Base-by-base conservation (phyloP, 2,888 invertebrate species). In the Xanthostigma xanthostigma region DNA sequence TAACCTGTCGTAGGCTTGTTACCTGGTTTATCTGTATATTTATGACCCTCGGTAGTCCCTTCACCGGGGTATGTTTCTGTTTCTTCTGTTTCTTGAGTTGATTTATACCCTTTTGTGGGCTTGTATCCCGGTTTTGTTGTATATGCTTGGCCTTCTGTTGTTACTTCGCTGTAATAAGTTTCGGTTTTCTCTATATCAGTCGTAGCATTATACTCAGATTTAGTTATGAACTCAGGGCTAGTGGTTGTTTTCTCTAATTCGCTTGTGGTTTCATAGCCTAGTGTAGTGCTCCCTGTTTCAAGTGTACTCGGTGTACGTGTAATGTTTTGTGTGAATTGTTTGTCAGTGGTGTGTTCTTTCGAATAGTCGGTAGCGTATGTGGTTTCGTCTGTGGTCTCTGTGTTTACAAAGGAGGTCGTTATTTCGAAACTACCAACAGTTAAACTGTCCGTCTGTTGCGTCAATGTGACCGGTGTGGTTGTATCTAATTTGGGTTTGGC, bases 31-130 rank as follows among this genome's bases (percentile, higher is more conserved):
- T 3, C 6, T 27, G 27, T 27, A 27, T 27, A 27, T 6, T 27
- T 6, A 6, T 27, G 27, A 6, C 3, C 27, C 6, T 6, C 27
- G 6, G 48, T 44, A 38, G 44, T 45, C 33, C 36, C 37, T 44
- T 38, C 42, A 12, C 33, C 46, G 38, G 48, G 37, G 11, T 39
- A 48, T 35, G 47, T 36, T 40, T 38, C 43, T 35, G 45, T 48
- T 36, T 45, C 48, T 36, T 33, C 37, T 11, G 14, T 27, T 45
- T 49, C 37, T 37, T 40, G 14, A 11, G 47, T 45, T 14, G 44
- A 5, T 17, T 35, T 41, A 44, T 40, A 36, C 10, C 14, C 39
- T 34, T 4, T n/a, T 40, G 40, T 14, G 43, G 46, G 47, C 45
- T 48, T 39, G 8, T 51, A 34, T 3, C 36, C 13, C 8, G 13